Evolutionary conservation across 2,888 invertebrate genomes (phyloP), one percentile per base, ranked within the genome.

Genomic region (Acrobasis suavella): DNA sequence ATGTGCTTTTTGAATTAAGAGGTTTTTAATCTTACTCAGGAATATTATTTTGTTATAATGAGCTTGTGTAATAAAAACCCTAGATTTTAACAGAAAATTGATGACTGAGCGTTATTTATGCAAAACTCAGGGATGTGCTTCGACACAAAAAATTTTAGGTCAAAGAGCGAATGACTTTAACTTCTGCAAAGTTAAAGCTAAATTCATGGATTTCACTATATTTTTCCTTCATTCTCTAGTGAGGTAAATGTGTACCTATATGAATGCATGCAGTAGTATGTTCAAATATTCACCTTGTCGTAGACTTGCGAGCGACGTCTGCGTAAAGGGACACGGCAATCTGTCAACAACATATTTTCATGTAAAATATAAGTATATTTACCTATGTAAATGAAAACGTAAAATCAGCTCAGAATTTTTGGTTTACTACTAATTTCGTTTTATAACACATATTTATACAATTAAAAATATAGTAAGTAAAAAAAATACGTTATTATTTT

Each of bases 281-380:
- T 64, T 63, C 38, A 52, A 42, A 84, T 87, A 89, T 81, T 91
- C 90, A 92, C 96, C 96, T 96, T 95, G 96, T 88, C 94, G 93
- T 93, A 96, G 94, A 92, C 95, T 95, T 86, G 96, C 96, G 93
- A 96, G 95, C 87, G 95, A 95, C 89, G 95, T 94, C 92, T 95
- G 95, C 88, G 95, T 95, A 92, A 96, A 96, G 91, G 96, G 95
- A 93, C 95, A 95, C 93, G 95, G 95, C 93, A 96, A 94, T 94
- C 96, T 96, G 94, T 68, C 93, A 94, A 89, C 82, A 89, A 86
- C 87, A 80, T 75, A 68, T 37, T 38, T 16, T 17, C 39, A 66
- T 68, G 60, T 62, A 60, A 37, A 50, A 59, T 15, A 59, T 59
- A 50, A 15, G 32, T n/a, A 51, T 5, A 14, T 42, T 12, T 14